These are phyloP conservation scores for Kradibia gibbosae DNA, from an alignment of 1,140 invertebrate species.

Conservation along the genomic window DNA sequence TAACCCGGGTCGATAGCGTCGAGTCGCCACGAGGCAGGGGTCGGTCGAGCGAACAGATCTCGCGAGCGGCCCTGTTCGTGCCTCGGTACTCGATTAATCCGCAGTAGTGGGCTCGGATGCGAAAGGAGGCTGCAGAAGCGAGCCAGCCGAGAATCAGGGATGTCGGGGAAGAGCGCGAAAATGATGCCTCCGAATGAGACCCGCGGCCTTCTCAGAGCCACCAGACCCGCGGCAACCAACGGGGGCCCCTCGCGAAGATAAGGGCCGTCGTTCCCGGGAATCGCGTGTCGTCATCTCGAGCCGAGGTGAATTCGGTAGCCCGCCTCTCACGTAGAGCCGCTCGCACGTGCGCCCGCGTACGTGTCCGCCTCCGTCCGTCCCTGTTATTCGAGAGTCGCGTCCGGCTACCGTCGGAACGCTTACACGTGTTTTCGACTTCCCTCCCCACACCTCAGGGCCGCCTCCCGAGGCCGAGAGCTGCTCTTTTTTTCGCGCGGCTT, in stretches of 20 bases:
- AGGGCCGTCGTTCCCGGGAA: slow-evolving; percentile 47
- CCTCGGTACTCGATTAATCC: no score
- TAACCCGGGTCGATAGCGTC: no score
- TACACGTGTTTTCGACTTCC: slow-evolving; percentile 66
- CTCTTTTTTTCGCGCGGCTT: slow-evolving; percentile 13
- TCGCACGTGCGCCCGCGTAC: not conserved
- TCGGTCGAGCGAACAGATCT: no score
- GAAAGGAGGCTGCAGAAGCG: not conserved
- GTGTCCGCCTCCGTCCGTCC: slow-evolving; percentile 53
- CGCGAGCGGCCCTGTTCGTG: no score
- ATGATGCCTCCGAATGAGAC: not conserved
- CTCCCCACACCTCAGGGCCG: no score
- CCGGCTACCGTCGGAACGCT: slow-evolving; percentile 66
- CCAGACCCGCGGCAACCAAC: not conserved
- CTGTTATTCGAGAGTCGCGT: slow-evolving; percentile 68
- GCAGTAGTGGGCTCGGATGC: not conserved
- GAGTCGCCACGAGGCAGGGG: no score
- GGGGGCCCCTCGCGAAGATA: not conserved
- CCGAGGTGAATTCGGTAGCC: slow-evolving; percentile 68
- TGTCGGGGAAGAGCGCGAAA: no score
- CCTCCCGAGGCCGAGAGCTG: slow-evolving; percentile 12
- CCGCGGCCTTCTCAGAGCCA: not conserved
- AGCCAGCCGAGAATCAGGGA: not conserved
- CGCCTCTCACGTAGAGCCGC: slow-evolving; percentile 5
- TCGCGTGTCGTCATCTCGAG: slow-evolving; percentile 59